phyloP scores from a whole-genome alignment of 2,113 vertebrate genomes.

The Limanda limanda region DNA sequence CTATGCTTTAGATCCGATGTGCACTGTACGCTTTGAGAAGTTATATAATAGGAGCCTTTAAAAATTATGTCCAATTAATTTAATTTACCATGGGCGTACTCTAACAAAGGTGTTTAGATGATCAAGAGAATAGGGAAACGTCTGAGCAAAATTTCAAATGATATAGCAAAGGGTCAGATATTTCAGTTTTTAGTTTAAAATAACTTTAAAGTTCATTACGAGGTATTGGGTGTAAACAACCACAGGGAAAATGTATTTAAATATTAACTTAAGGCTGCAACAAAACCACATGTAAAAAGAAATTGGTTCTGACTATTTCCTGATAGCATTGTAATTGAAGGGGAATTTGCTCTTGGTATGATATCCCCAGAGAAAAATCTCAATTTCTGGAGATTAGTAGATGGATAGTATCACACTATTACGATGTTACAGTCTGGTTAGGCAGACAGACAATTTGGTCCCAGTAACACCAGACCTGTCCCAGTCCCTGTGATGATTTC shows the following conservation, averaged over 20 bases:
- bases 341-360: conserved; percentile 30
- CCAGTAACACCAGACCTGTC: conserved; percentile 68
- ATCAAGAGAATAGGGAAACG: background rate
- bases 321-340: conserved; percentile 27
- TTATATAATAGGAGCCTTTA: background rate
- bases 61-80: background rate
- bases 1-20: background rate
- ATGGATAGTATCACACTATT: conserved; percentile 57
- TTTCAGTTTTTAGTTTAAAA: no score
- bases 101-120: background rate
- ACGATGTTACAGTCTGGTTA: conserved; percentile 67
- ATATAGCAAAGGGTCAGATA: background rate
- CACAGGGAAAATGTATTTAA: background rate
- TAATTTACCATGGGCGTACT: background rate
- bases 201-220: background rate
- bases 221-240: background rate
- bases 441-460: conserved; percentile 69
- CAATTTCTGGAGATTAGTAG: background rate
- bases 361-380: no score
- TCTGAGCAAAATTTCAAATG: background rate
- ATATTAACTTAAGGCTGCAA: background rate
- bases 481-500: conserved; percentile 77
- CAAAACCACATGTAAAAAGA: background rate
- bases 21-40: background rate
- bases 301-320: background rate